Conservation (phyloP, 2,797 vertebrate species). For the Amblyopsis hoosieri region DNA sequence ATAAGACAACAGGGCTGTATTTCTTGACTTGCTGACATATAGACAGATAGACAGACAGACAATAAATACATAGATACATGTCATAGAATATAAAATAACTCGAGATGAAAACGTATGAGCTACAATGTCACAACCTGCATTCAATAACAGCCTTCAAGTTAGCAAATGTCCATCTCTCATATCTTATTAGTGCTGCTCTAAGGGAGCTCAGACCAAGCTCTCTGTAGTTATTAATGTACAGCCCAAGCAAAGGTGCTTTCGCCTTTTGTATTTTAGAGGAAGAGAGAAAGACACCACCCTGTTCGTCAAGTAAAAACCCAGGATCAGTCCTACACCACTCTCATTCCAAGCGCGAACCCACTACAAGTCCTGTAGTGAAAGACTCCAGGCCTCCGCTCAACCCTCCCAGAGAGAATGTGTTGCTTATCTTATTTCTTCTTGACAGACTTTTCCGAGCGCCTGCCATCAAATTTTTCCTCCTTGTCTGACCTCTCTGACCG, state of each 20-base stretch:
- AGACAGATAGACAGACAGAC: slow-evolving; percentile 66
- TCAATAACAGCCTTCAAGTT: slow-evolving; percentile 53
- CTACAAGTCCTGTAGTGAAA: slow-evolving; percentile 40
- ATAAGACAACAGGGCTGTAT: slow-evolving; percentile 37
- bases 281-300: slow-evolving; percentile 29
- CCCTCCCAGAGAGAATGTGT: slow-evolving; percentile 21
- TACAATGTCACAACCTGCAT: slow-evolving; percentile 69
- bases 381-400: slow-evolving; percentile 43
- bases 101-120: slow-evolving; percentile 69
- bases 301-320: slow-evolving; percentile 42
- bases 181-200: slow-evolving; percentile 34
- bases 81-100: slow-evolving; percentile 66
- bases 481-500: slow-evolving; percentile 69
- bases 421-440: slow-evolving; percentile 84
- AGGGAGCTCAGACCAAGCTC: slow-evolving; percentile 27
- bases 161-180: slow-evolving; percentile 10
- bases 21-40: slow-evolving; percentile 53
- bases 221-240: slow-evolving; percentile 43
- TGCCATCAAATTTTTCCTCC: slow-evolving; percentile 71
- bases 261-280: slow-evolving; percentile 45
- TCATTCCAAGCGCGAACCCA: slow-evolving; percentile 49
- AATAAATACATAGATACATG: slow-evolving; percentile 56
- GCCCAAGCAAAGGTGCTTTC: slow-evolving; percentile 28
- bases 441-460: slow-evolving; percentile 83
- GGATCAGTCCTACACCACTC: slow-evolving; percentile 44